Evolutionary conservation across 2,113 vertebrate species (phyloP).

Genomic region (Mugil cephalus): DNA sequence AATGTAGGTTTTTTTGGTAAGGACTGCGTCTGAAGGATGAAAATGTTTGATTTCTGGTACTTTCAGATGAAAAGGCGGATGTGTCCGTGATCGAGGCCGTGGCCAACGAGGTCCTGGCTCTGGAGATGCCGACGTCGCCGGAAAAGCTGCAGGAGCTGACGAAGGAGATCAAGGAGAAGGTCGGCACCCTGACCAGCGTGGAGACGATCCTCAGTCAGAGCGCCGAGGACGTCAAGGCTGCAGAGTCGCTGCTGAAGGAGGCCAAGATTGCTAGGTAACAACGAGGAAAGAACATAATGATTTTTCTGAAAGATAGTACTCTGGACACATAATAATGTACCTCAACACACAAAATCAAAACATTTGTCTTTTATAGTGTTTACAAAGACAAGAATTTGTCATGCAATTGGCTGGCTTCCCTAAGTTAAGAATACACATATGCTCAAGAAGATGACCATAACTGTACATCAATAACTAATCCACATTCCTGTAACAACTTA

Average conservation of each 20-base stretch:
- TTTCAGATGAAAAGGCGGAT: constrained; percentile 91
- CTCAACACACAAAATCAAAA: too few species aligned
- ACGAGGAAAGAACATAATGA: not conserved
- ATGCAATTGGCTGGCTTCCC: too few species aligned
- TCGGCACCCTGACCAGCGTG: constrained; percentile 91
- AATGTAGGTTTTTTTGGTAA: too few species aligned
- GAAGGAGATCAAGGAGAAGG: constrained; percentile 89
- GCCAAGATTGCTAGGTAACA: constrained; percentile 89
- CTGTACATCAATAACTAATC: too few species aligned
- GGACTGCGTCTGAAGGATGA: too few species aligned
- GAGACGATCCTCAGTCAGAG: constrained; percentile 92
- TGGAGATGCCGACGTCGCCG: constrained; percentile 93
- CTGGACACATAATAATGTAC: too few species aligned
- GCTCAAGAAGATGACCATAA: too few species aligned
- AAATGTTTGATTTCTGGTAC: not conserved
- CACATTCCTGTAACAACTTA: too few species aligned
- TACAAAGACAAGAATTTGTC: too few species aligned
- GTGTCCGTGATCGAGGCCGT: constrained; percentile 92
- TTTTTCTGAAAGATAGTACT: too few species aligned
- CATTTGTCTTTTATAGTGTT: too few species aligned
- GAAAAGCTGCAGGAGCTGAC: constrained; percentile 91
- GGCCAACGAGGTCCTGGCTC: constrained; percentile 91
- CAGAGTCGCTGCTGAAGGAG: constrained; percentile 88
- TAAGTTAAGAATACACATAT: too few species aligned
- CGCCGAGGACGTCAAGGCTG: constrained; percentile 87